These are phyloP conservation scores for Diadophis punctatus DNA, from an alignment of 2,113 vertebrate species.

Conservation along the genomic window DNA sequence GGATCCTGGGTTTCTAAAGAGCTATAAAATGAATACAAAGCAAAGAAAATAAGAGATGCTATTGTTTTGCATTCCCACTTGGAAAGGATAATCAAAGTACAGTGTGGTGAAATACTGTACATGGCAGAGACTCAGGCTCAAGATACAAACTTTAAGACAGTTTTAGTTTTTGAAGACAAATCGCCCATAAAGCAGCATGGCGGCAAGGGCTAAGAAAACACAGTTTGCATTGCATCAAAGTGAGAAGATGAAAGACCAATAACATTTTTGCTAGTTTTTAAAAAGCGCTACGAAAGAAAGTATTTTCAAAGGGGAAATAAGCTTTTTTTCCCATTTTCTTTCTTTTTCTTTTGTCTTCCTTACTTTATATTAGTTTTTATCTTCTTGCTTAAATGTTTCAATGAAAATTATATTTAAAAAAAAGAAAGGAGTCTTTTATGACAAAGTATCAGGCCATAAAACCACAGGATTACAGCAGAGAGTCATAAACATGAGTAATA, in stretches of 20 bases:
- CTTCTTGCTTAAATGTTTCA: neutral
- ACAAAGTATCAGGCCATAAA: conserved; percentile 37
- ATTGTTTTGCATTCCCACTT: conserved; percentile 39
- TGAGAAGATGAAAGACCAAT: conserved; percentile 60
- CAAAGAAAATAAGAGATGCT: conserved; percentile 62
- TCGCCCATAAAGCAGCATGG: conserved; percentile 57
- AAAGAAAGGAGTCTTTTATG: neutral
- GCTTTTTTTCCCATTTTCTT: neutral
- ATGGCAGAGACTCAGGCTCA: conserved; percentile 53
- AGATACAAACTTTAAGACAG: conserved; percentile 59
- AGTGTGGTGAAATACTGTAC: conserved; percentile 61
- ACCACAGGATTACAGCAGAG: conserved; percentile 43
- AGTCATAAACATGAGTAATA: conserved; percentile 41
- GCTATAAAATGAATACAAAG: conserved; percentile 54
- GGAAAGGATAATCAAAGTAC: conserved; percentile 58
- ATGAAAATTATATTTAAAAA: neutral
- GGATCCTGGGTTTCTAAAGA: conserved; percentile 47
- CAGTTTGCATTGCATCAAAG: conserved; percentile 43
- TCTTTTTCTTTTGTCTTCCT: neutral
- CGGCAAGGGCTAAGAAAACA: conserved; percentile 60
- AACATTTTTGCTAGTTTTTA: conserved; percentile 49
- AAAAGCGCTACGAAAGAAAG: conserved; percentile 39
- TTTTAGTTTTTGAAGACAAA: conserved; percentile 56
- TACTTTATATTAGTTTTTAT: neutral
- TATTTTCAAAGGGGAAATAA: conserved; percentile 16